Percentiles rank a stretch among this genome's conserved stretches.
Evolutionary conservation across 1,140 invertebrate species (phyloP).

Genomic region (Parapsyche elsis): DNA sequence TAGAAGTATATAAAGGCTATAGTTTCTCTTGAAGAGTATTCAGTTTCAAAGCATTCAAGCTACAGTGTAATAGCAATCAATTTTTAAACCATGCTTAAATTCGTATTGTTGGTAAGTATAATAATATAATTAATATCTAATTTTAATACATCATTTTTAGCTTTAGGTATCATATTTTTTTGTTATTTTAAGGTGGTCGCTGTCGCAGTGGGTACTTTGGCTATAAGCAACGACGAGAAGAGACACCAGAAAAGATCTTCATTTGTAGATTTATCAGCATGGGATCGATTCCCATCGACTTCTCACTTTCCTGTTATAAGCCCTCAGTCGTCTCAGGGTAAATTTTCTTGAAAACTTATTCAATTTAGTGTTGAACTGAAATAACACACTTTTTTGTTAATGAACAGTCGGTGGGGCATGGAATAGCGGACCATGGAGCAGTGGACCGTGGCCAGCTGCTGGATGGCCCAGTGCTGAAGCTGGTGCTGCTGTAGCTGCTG

Average conservation of each 20-base stretch:
- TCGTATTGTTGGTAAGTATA: not conserved
- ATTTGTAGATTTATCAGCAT: not conserved
- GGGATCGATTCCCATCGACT: not conserved
- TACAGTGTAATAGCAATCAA: not conserved
- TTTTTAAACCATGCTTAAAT: not conserved
- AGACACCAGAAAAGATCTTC: constrained; percentile 15
- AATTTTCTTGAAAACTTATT: no score
- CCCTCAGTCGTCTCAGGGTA: not conserved
- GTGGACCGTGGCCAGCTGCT: not conserved
- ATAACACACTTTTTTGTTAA: no score
- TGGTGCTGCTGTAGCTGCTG: constrained; percentile 46
- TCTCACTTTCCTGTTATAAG: not conserved
- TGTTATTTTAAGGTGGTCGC: not conserved
- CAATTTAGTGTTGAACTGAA: no score
- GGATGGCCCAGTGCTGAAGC: constrained; percentile 37
- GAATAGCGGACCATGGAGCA: constrained; percentile 24
- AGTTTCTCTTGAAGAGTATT: not conserved
- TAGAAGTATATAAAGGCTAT: not conserved
- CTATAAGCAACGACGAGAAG: not conserved
- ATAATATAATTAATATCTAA: no score
- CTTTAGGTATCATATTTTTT: no score
- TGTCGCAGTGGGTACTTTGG: not conserved
- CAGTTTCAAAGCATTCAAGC: constrained; percentile 3
- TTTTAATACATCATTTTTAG: no score
- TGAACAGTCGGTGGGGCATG: no score